These are phyloP conservation scores for Ectobius pallidus DNA, from an alignment of 2,888 invertebrate species.

Conservation along the genomic window DNA sequence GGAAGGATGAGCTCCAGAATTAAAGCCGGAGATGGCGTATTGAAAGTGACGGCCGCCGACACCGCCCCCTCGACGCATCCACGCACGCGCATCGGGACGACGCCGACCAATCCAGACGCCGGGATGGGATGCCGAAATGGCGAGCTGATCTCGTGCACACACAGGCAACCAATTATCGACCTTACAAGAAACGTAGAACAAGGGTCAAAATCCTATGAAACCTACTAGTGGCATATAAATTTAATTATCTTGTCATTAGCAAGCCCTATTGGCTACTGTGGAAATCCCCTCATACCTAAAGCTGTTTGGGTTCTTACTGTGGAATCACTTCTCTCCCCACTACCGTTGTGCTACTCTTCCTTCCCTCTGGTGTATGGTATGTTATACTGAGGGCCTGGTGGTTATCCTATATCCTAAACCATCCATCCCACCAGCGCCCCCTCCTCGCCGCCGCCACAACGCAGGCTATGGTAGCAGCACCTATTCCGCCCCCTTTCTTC, in stretches of 20 bases:
- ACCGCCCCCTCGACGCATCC: constrained; percentile 33
- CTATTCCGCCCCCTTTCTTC: constrained; percentile 6
- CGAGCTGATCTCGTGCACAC: constrained; percentile 39
- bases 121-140: constrained; percentile 41
- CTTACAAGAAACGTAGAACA: constrained; percentile 33
- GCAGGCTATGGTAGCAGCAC: neutral
- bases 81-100: constrained; percentile 34
- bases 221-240: constrained; percentile 29
- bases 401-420: constrained; percentile 24
- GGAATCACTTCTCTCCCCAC: neutral
- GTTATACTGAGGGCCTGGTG: constrained; percentile 10
- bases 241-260: constrained; percentile 41
- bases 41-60: constrained; percentile 22
- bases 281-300: neutral
- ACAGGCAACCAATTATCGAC: constrained; percentile 41
- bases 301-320: too few relatives aligned
- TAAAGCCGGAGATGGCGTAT: constrained; percentile 39
- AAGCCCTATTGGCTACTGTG: constrained; percentile 36
- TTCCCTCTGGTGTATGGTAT: neutral
- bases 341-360: neutral
- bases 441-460: neutral
- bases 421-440: neutral
- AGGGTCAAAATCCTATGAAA: constrained; percentile 32
- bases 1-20: constrained; percentile 39
- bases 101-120: constrained; percentile 39